Base-by-base conservation (phyloP, 2,797 vertebrate genomes). In the Pelodytes ibericus region DNA sequence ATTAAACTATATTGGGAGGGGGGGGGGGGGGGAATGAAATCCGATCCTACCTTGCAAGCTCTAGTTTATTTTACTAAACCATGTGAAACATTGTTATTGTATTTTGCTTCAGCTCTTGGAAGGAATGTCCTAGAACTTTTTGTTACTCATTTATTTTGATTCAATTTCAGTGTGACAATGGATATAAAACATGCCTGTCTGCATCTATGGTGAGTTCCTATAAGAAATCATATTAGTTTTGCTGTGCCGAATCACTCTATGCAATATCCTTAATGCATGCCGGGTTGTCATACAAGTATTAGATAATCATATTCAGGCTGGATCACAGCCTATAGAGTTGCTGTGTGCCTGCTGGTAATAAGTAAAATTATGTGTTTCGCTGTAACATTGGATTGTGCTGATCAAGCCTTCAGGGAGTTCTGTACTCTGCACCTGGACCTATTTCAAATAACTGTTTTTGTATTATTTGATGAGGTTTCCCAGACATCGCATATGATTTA, bases 81-180 rank as follows among this genome's bases (percentile, higher is more conserved):
- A 79, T 16, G 11, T 79, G 68, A 31, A 77, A 71, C 0, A 0
- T 68, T 81, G 63, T 81, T 83, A 44, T 0, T 2, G 47, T 26
- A 8, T 62, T 77, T 84, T 83, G 80, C 61, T 49, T 69, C 49
- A 58, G 71, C 73, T 77, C 16, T 44, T 36, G 65, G 62, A 71
- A 73, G 74, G 81, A 86, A 81, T 81, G 80, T 82, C 85, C 59
- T 82, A 57, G 66, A 81, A 82, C 72, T 77, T 36, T n/a, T 51
- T 84, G 75, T 81, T 68, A 61, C 65, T 80, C 33, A 65, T 81
- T 84, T 82, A 22, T 71, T 59, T 66, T 80, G 75, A 77, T 80
- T 82, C 81, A 58, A 85, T 85, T 82, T 76, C 41, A 30, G 71
- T 75, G 80, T 0, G 9, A 77, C 75, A 84, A 20, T 1, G 29